phyloP scores from a whole-genome alignment of 1,140 invertebrate species.

The Phthorimaea operculella region DNA sequence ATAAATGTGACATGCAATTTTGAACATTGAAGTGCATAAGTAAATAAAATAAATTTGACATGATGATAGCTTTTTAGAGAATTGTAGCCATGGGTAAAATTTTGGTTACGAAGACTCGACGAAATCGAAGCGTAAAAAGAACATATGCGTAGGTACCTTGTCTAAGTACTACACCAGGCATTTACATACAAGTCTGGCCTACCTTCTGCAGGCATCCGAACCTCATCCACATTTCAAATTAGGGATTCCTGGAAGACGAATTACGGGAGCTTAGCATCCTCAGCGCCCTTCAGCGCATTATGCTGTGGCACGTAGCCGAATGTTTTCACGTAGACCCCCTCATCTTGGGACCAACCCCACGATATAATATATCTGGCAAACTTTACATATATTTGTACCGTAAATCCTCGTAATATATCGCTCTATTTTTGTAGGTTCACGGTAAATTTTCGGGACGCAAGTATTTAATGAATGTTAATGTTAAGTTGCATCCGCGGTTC shows the following conservation, averaged over 20 bases:
- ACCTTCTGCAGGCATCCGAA: constrained; percentile 33
- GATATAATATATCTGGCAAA: constrained; percentile 67
- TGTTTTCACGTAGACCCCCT: constrained; percentile 61
- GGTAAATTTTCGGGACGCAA: constrained; percentile 52
- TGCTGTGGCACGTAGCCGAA: constrained; percentile 62
- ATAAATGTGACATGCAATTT: too few relatives aligned
- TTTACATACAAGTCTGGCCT: not conserved
- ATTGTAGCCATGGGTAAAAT: too few relatives aligned
- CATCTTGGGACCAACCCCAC: constrained; percentile 56
- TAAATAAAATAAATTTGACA: too few relatives aligned
- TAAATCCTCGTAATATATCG: constrained; percentile 66
- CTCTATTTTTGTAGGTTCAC: constrained; percentile 63
- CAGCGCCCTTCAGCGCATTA: constrained; percentile 61
- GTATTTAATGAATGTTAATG: constrained; percentile 65
- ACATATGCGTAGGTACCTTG: too few relatives aligned
- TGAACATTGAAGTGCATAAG: too few relatives aligned
- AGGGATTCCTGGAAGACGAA: constrained; percentile 65
- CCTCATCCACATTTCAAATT: constrained; percentile 65
- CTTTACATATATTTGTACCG: constrained; percentile 68
- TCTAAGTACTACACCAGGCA: not conserved
- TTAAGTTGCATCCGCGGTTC: constrained; percentile 38
- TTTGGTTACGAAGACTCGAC: too few relatives aligned
- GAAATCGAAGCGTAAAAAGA: too few relatives aligned
- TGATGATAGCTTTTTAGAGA: too few relatives aligned
- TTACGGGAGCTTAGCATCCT: constrained; percentile 58